Evolutionary conservation across 2,797 vertebrate species (phyloP), one percentile per base, ranked within the genome.

Genomic region (Coilia nasus): DNA sequence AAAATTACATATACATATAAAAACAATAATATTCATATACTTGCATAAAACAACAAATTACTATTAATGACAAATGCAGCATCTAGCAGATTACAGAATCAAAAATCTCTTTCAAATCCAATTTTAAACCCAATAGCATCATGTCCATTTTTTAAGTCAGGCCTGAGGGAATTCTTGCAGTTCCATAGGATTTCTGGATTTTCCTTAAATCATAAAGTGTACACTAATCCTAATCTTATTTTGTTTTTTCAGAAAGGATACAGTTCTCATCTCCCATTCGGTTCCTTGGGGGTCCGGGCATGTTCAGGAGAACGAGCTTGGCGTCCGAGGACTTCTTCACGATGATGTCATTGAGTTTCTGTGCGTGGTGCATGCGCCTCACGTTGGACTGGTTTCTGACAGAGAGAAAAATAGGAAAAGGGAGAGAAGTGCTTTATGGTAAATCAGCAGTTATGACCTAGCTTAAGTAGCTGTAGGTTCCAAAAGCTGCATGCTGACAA

Each of bases 221-320:
- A 21, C 80, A n/a, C 23, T 81, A 19, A 80, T 64, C 41, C 25
- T 41, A 46, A 82, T 83, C 62, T 75, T 41, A 50, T 85, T 31
- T 28, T 12, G 56, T 47, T 54, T 54, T 54, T 54, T 54, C 28
- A 21, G 35, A 47, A 94, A 97, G 96, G 97, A 99, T 99, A 99
- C 98, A 99, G 93, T 98, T 98, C 91, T 99, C 98, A 3, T 98
- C 97, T 17, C 98, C 98, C 82, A 96, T 96, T 17, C 97, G 95
- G 93, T 99, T 98, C 93, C 96, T 98, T 4, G 98, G 97, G 47
- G 98, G 97, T 41, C 98, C 98, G 0, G 98, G 98, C 98, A 99
- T 99, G 93, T 99, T 99, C 85, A 99, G 96, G 92, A 99, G 95
- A 82, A 99, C 96, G 1, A 99, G 95, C 88, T 98, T 99, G 25